These are phyloP conservation scores for Watsonalla cultraria DNA, from an alignment of 2,888 invertebrate genomes.

Conservation along the genomic window DNA sequence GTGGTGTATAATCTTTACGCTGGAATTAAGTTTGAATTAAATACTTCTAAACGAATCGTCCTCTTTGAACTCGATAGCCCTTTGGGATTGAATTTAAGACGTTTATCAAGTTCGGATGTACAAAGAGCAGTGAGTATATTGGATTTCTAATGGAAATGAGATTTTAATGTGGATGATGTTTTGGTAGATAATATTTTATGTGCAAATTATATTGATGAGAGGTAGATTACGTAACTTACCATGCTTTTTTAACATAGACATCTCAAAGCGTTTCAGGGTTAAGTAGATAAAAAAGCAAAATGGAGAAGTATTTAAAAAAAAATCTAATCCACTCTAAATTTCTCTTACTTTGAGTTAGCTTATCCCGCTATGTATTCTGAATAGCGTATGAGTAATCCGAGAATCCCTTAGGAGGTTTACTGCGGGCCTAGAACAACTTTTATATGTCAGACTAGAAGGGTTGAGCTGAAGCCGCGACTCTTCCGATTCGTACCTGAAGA, in stretches of 20 bases:
- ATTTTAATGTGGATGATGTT: not conserved
- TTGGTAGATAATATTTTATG: not conserved
- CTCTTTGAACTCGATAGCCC: slow-evolving; percentile 57
- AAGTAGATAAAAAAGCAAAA: too few relatives aligned
- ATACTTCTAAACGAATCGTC: slow-evolving; percentile 54
- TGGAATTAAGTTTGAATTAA: slow-evolving; percentile 70
- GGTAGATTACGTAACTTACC: too few relatives aligned
- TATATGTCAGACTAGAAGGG: slow-evolving; percentile 77
- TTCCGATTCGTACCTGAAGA: slow-evolving; percentile 59
- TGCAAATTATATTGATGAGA: not conserved
- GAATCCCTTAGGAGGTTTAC: slow-evolving; percentile 34
- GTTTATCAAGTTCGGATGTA: slow-evolving; percentile 38
- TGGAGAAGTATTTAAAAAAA: too few relatives aligned
- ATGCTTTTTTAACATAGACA: too few relatives aligned
- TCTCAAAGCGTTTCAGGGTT: too few relatives aligned
- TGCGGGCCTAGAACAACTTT: slow-evolving; percentile 61
- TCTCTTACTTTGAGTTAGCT: too few relatives aligned
- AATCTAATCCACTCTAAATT: too few relatives aligned
- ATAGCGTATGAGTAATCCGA: slow-evolving; percentile 53
- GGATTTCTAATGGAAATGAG: slow-evolving; percentile 23
- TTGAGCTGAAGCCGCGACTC: slow-evolving; percentile 60
- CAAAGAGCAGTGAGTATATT: slow-evolving; percentile 36
- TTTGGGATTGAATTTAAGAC: slow-evolving; percentile 48
- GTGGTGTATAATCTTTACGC: slow-evolving; percentile 73
- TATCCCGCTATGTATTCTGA: too few relatives aligned